Evolutionary conservation across 2,888 invertebrate species (phyloP), one percentile per base, ranked within the genome.

Genomic region (Halictus ligatus): DNA sequence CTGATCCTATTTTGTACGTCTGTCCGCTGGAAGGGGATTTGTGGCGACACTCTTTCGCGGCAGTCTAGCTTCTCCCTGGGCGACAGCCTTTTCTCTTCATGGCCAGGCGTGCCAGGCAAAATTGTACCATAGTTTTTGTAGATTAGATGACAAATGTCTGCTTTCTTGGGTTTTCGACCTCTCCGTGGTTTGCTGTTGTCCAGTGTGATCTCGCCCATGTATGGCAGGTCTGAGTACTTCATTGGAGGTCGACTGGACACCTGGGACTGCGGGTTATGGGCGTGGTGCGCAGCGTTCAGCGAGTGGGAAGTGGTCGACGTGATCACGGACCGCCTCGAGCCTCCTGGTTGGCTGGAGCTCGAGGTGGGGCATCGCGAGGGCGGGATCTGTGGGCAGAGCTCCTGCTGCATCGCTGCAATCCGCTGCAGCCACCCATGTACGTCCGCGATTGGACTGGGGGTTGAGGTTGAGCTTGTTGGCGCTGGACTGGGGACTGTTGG

Each of bases 41-140:
- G 94, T 46, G 90, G 92, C 69, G 89, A 92, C 15, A 86, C 81
- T 50, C 92, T 87, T 25, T 92, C 91, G 35, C 90, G 90, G 25
- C 83, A 72, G 0, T 94, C 93, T 12, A 89, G 75, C 77, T 92
- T 92, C 10, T 93, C 92, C 40, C 90, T 89, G 0, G 92, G 90
- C 46, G 88, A 90, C 35, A 89, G 84, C 73, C 90, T 91, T 58
- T 90, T 93, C n/a, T 95, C 95, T 67, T 96, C 96, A 64, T 96
- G 95, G 25, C 96, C 96, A 0, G 97, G 97, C 13, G 97, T 97
- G 0, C 97, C 97, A 0, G 98, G 98, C 76, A 98, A 96, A 21
- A 98, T 98, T 0, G 98, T 98, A 5, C 98, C 98, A 94, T 98
- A 98, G 94, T 98, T 98, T 94, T 98, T 98, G 93, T 98, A 98